phyloP scores from a whole-genome alignment of 2,888 invertebrate genomes.

The Athetis lepigone region DNA sequence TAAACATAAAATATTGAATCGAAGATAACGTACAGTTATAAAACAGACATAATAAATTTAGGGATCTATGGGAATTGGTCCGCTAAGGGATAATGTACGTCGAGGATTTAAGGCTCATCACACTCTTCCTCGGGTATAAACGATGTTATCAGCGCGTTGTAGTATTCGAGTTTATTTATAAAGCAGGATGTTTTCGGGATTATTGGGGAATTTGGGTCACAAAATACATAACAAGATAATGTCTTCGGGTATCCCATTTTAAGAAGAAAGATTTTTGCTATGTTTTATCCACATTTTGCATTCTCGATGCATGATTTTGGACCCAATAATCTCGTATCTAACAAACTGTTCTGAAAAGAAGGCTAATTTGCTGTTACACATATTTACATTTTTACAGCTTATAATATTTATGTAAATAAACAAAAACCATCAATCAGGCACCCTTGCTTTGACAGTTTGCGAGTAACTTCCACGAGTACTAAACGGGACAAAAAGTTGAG shows the following conservation, averaged over 20 bases:
- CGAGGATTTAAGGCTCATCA: neutral
- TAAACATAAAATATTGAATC: neutral
- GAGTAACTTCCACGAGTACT: conserved; percentile 55
- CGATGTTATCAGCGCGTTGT: neutral
- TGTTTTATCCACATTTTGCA: conserved; percentile 14
- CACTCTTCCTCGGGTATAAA: neutral
- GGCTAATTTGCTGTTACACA: conserved; percentile 2
- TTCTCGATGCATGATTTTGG: conserved; percentile 11
- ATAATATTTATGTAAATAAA: conserved; percentile 30
- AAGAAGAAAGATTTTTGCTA: neutral
- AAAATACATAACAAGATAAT: conserved; percentile 28
- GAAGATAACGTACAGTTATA: conserved; percentile 3
- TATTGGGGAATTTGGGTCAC: conserved; percentile 7
- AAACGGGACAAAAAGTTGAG: conserved; percentile 56
- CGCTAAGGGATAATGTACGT: neutral
- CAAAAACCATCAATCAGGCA: conserved; percentile 56
- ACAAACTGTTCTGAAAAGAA: neutral
- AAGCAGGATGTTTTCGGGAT: conserved; percentile 20
- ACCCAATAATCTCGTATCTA: conserved; percentile 14
- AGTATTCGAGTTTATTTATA: neutral
- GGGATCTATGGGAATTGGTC: neutral
- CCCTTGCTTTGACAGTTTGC: conserved; percentile 56
- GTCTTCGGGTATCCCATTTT: conserved; percentile 10
- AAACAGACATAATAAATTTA: neutral
- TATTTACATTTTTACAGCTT: conserved; percentile 7